Base-by-base conservation (phyloP, 2,113 vertebrate species). In the Elaphurus davidianus region DNA sequence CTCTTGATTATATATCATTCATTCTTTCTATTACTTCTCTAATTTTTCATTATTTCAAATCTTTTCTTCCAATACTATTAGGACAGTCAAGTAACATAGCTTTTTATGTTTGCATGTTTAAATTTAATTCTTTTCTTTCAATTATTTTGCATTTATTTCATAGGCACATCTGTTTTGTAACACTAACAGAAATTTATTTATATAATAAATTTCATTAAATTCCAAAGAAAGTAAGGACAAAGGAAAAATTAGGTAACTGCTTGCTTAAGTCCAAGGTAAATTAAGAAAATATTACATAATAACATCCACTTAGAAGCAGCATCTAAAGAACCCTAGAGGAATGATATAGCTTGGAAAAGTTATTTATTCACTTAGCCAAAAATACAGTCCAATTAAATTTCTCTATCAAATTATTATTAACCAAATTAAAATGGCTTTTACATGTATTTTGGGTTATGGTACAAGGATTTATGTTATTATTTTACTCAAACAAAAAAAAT, bases 71-170 rank as follows among this genome's bases (percentile, higher is more conserved):
- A 76, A 71, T 57, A 16, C 25, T 81, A 11, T 50, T n/a, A 17
- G 13, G 2, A 76, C 64, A 90, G n/a, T 52, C 82, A 60, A 30
- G 19, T 81, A 90, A 43, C 60, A 90, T 3, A 60, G 27, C 9
- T 81, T 85, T 60, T 94, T 47, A 45, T 43, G 43, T 4, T 59
- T 92, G 10, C 14, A 71, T 93, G 25, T 27, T 30, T 67, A 92
- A 71, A 30, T 40, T 92, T 47, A 79, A n/a, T 55, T 87, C 36
- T 90, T 21, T 15, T 92, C 2, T 87, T 89, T 91, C 6, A 91
- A 85, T 95, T 90, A 94, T 54, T 90, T 59, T 87, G 28, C 47
- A 88, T 52, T 74, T 74, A 74, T 91, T 95, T 86, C 59, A 67
- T 64, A 55, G 23, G 40, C 5, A 85, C 5, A 95, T 86, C 6